Conservation (phyloP, 2,797 vertebrate genomes). For the Gymnothorax javanicus region DNA sequence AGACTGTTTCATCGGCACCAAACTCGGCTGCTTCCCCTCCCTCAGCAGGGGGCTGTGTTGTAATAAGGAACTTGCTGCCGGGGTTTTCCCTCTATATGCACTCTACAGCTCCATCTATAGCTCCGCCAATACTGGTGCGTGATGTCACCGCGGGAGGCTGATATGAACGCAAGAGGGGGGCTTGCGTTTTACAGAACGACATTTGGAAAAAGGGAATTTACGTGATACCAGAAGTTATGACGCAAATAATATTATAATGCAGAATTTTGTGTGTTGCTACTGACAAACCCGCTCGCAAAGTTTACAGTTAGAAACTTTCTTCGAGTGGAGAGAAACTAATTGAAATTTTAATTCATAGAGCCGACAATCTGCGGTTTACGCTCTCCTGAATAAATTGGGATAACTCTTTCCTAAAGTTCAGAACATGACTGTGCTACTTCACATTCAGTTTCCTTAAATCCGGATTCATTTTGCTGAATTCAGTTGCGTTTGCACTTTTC, state of each 20-base stretch:
- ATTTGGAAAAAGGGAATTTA: background rate
- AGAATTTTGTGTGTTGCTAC: background rate
- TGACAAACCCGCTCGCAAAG: background rate
- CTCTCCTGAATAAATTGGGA: background rate
- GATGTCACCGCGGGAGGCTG: slow-evolving; percentile 43
- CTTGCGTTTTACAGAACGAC: background rate
- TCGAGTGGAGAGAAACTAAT: background rate
- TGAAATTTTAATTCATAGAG: background rate
- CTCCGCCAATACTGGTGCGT: slow-evolving; percentile 25
- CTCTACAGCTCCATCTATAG: slow-evolving; percentile 59
- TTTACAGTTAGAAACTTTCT: background rate
- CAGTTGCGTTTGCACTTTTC: too few relatives aligned
- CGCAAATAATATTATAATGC: slow-evolving; percentile 4
- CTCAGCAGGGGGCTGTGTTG: slow-evolving; percentile 36
- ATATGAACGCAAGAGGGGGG: slow-evolving; percentile 3
- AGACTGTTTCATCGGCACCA: slow-evolving; percentile 46
- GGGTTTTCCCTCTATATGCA: slow-evolving; percentile 55
- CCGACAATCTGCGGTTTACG: background rate
- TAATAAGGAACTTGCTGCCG: slow-evolving; percentile 35
- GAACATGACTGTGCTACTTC: too few relatives aligned
- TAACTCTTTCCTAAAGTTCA: background rate
- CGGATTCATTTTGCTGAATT: too few relatives aligned
- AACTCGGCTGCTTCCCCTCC: slow-evolving; percentile 29
- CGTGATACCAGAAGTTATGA: background rate
- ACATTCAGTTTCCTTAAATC: too few relatives aligned